A percentile compares a stretch with the other conserved stretches of the same genome.
Conservation (phyloP, 2,888 invertebrate genomes). For the Heteropelma amictum region DNA sequence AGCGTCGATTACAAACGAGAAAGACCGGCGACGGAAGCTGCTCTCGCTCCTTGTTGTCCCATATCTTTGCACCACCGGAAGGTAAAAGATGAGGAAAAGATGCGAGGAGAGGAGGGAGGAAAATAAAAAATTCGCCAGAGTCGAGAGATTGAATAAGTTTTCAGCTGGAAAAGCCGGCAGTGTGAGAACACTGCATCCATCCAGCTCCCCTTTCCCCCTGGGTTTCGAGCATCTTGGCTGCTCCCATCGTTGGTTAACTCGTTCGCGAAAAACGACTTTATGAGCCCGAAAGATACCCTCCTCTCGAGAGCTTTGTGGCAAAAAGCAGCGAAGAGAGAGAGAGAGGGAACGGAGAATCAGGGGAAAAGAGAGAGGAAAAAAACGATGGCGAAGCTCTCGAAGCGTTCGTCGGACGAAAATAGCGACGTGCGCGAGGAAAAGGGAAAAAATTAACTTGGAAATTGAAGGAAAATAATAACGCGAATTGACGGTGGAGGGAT, state of each 20-base stretch:
- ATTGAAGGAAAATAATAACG: conserved; percentile 48
- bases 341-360: conserved; percentile 3
- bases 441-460: conserved; percentile 35
- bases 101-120: not conserved
- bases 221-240: conserved; percentile 23
- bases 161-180: conserved; percentile 23
- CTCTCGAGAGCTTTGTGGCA: conserved; percentile 27
- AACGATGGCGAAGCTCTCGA: conserved; percentile 8
- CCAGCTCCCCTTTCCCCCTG: not conserved
- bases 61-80: not conserved
- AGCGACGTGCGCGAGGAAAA: conserved; percentile 52
- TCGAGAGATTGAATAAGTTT: conserved; percentile 47
- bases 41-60: conserved; percentile 34
- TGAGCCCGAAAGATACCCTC: conserved; percentile 54
- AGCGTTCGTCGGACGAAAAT: conserved; percentile 24
- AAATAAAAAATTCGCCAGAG: conserved; percentile 14
- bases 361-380: conserved; percentile 9
- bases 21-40: conserved; percentile 22
- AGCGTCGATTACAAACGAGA: not conserved
- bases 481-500: conserved; percentile 16
- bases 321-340: conserved; percentile 13
- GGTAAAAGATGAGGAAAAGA: not conserved
- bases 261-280: conserved; percentile 44
- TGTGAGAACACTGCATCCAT: conserved; percentile 24
- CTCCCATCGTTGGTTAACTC: conserved; percentile 36